Evolutionary conservation across 92 coral and sea anemone species (phyloP), one percentile per base, ranked within the genome.

Genomic region (Siderastrea radians): DNA sequence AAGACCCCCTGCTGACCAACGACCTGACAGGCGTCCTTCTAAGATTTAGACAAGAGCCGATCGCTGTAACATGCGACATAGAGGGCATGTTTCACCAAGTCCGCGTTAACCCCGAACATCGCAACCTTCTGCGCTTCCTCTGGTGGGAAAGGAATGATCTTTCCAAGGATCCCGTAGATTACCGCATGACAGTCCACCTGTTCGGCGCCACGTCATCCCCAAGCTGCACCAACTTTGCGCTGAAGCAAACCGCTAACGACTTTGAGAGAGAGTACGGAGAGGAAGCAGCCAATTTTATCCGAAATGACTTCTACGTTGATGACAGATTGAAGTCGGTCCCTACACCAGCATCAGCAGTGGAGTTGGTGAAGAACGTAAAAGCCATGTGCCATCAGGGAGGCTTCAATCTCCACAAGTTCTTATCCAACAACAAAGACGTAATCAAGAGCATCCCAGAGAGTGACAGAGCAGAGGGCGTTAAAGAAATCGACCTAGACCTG

Each of bases 1-100:
- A 88, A 79, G 92, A 92, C 15, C 94, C 94, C 1, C 79, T 79
- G 86, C 81, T 88, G 77, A 91, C 94, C 10, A 88, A 91, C 86
- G 83, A 72, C 80, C 81, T 89, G 8, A n/a, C n/a, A n/a, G n/a
- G n/a, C n/a, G n/a, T n/a, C n/a, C n/a, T n/a, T n/a, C n/a, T n/a
- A n/a, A n/a, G 88, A 12, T 90, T 90, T 86, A 68, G 90, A 55
- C 70, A 84, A 72, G 90, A 90, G 61, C 90, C 93, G 2, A 73
- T 90, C 17, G 93, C 93, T 71, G 85, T 90, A n/a, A n/a, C n/a
- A n/a, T n/a, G n/a, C n/a, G n/a, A n/a, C n/a, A n/a, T n/a, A n/a
- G n/a, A n/a, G n/a, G 77, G 74, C n/a, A 90, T 90, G 90, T 90
- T 85, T 43, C 82, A 90, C 58, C 90, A 90, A 80, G 87, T 90